Evolutionary conservation across 2,113 vertebrate species (phyloP).

Genomic region (Stictonetta naevosa): DNA sequence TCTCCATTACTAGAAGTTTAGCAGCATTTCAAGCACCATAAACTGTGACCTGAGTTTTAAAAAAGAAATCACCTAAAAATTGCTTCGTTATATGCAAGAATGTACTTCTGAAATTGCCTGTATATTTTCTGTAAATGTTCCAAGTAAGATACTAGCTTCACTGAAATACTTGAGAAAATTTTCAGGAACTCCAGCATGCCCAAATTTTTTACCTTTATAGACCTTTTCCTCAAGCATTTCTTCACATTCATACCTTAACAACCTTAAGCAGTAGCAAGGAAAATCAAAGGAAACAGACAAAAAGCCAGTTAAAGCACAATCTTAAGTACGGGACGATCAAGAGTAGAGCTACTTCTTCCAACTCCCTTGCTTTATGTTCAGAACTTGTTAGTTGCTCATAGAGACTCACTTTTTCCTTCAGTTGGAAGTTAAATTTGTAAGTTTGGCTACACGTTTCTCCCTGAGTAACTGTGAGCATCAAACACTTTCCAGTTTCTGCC

Average conservation of each 20-base stretch:
- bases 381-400: neutral
- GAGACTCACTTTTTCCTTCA: neutral
- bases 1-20: neutral
- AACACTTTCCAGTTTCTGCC: neutral
- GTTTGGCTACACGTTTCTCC: neutral
- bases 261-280: neutral
- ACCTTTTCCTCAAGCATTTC: neutral
- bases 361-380: neutral
- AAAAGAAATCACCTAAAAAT: slow-evolving; percentile 14
- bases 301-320: neutral
- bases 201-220: neutral
- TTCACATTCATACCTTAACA: neutral
- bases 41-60: slow-evolving; percentile 7
- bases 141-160: neutral
- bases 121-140: neutral
- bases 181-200: neutral
- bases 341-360: neutral
- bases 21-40: neutral
- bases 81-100: neutral
- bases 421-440: neutral
- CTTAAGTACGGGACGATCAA: neutral
- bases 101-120: slow-evolving; percentile 6
- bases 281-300: neutral
- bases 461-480: neutral
- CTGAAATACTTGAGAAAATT: slow-evolving; percentile 4